Base-by-base conservation (phyloP, 35 echinoderm and acorn worm genomes). In the Heliocidaris tuberculata region DNA sequence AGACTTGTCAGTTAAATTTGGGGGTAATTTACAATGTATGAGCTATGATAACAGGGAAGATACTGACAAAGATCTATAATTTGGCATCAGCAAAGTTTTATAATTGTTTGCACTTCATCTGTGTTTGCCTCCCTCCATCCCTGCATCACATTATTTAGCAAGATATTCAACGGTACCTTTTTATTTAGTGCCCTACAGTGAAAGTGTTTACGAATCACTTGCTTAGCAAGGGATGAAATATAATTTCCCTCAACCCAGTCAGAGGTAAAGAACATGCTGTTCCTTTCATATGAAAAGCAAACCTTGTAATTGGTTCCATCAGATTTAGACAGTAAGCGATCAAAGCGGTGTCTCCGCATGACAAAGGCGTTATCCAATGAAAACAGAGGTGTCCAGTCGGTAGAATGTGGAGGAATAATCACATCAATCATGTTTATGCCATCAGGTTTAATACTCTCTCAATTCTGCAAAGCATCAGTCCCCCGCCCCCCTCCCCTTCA, bases 251-350 rank as follows among this genome's bases (percentile, higher is more conserved):
- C 15, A 0, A 6, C 60, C 6, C 60, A 70, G 24, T 27, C 60
- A 70, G 60, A 70, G 60, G 60, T 70, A 70, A 70, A 70, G 60
- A 70, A 70, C 60, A 70, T 70, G 60, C 60, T 70, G 60, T 70
- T 70, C 24, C 50, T 65, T 70, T 70, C 60, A 24, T 70, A 27
- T 70, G 60, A 70, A 24, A 70, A 70, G 60, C 24, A 70, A 70
- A 70, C 24, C 17, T 70, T 70, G 60, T 70, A 70, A 70, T 70
- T 70, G 60, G 60, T 70, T 70, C 60, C 60, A 70, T 70, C 60
- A 70, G 60, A 70, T 70, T 70, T 27, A 70, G 60, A 70, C 35
- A 70, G 4, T 19, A 70, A 27, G 21, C 5, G 60, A 70, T 70
- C 60, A 70, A 70, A 70, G 60, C 60, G 60, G 60, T 70, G 60